phyloP scores from a whole-genome alignment of 2,113 vertebrate species.

The Podarcis raffonei region DNA sequence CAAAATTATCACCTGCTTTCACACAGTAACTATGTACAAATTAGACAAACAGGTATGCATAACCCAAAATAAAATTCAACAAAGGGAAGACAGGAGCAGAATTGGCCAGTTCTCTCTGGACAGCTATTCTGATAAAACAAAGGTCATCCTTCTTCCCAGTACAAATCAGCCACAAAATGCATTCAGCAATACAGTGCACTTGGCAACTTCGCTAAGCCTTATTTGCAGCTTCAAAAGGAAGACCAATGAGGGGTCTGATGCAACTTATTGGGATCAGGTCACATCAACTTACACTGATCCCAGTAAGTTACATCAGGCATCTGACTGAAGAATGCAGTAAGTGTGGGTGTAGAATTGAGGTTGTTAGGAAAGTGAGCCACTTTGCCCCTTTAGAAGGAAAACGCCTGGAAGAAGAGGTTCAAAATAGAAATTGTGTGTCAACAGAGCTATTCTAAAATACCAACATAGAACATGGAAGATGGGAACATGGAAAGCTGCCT shows the following conservation, averaged over 20 bases:
- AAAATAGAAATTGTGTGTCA: background rate
- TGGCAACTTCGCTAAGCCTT: background rate
- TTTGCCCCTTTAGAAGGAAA: background rate
- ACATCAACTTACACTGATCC: too few species aligned
- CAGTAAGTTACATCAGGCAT: too few species aligned
- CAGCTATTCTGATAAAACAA: background rate
- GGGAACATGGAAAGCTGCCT: background rate
- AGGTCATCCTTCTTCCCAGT: slow-evolving; percentile 8
- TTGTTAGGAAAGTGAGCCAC: too few species aligned
- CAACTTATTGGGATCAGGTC: too few species aligned
- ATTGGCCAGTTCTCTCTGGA: background rate
- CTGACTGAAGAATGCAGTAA: too few species aligned
- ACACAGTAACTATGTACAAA: background rate
- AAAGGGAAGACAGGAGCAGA: background rate
- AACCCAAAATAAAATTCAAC: slow-evolving; percentile 2
- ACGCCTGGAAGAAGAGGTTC: background rate
- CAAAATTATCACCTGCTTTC: background rate
- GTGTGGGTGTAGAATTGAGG: too few species aligned
- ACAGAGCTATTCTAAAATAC: background rate
- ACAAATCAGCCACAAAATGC: slow-evolving; percentile 1
- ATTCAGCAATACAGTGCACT: background rate
- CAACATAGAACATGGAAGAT: background rate
- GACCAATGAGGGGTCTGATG: background rate
- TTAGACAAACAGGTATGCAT: background rate
- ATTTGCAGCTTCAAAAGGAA: background rate